A percentile compares a stretch with the other conserved stretches of the same genome.
Conservation (phyloP, 2,113 vertebrate species). For the Garra rufa region DNA sequence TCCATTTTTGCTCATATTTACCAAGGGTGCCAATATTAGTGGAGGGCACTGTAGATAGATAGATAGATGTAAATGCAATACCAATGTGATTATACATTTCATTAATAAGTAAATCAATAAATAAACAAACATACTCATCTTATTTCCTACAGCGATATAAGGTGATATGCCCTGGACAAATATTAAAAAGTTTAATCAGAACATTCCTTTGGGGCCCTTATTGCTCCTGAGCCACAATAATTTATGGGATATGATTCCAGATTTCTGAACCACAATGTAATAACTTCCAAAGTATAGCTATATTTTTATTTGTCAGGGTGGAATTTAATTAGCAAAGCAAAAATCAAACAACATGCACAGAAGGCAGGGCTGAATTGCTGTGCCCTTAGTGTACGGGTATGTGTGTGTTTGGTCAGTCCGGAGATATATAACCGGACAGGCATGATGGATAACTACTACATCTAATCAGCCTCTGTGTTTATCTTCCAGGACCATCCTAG, state of each 20-base stretch:
- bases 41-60: too few species aligned
- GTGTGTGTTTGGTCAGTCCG: conserved; percentile 28
- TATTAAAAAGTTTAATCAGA: conserved; percentile 31
- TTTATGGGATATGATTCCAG: conserved; percentile 37
- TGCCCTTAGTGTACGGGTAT: conserved; percentile 37
- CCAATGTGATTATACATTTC: background rate
- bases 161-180: background rate
- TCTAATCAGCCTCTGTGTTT: conserved; percentile 45
- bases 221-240: conserved; percentile 22
- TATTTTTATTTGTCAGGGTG: conserved; percentile 34
- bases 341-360: conserved; percentile 37
- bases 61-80: background rate
- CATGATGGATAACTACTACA: conserved; percentile 43
- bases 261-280: conserved; percentile 32
- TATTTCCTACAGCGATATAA: background rate
- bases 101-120: background rate
- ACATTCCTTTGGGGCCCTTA: background rate
- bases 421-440: conserved; percentile 26
- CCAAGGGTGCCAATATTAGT: too few species aligned
- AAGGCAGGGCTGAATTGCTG: conserved; percentile 25
- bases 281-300: conserved; percentile 36
- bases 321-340: conserved; percentile 44
- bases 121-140: background rate
- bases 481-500: conserved; percentile 30
- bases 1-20: too few species aligned